Evolutionary conservation across 1,140 invertebrate genomes (phyloP).

Genomic region (Listronotus oregonensis): DNA sequence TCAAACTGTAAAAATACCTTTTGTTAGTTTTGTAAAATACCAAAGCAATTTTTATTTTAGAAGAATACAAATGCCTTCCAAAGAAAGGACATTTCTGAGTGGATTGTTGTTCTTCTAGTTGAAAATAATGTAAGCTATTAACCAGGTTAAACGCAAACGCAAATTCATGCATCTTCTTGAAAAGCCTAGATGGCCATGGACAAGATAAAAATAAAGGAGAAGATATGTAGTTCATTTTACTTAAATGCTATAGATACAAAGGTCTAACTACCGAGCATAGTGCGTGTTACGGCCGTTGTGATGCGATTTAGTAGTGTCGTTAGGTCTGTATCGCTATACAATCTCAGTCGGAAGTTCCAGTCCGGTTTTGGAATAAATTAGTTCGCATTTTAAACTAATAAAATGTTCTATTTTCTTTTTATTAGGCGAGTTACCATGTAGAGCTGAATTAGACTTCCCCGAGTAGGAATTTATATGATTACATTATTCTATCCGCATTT

Average conservation of each 20-base stretch:
- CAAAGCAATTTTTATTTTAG: too few species aligned
- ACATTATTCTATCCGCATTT: constrained; percentile 11
- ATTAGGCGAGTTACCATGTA: constrained; percentile 34
- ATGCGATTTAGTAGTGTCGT: constrained; percentile 34
- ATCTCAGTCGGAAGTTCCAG: constrained; percentile 42
- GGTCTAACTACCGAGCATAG: constrained; percentile 32
- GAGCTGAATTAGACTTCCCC: constrained; percentile 16
- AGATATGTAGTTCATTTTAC: constrained; percentile 31
- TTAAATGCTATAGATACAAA: constrained; percentile 32
- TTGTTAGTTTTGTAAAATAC: not conserved
- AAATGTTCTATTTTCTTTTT: constrained; percentile 35
- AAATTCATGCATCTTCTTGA: constrained; percentile 20
- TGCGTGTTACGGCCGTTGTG: constrained; percentile 31
- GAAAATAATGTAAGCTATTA: constrained; percentile 12
- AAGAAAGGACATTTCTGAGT: constrained; percentile 5
- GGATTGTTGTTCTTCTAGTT: too few species aligned
- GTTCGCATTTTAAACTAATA: constrained; percentile 40
- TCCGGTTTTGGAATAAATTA: constrained; percentile 43
- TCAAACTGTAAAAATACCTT: constrained; percentile 11
- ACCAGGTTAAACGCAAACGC: constrained; percentile 15
- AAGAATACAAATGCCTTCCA: too few species aligned
- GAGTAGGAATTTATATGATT: constrained; percentile 11
- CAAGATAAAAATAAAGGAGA: constrained; percentile 24
- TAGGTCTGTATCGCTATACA: constrained; percentile 31
- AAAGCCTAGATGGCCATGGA: constrained; percentile 26